These are phyloP conservation scores for Sylvicapra grimmia DNA, from an alignment of 2,113 vertebrate genomes.

Conservation along the genomic window DNA sequence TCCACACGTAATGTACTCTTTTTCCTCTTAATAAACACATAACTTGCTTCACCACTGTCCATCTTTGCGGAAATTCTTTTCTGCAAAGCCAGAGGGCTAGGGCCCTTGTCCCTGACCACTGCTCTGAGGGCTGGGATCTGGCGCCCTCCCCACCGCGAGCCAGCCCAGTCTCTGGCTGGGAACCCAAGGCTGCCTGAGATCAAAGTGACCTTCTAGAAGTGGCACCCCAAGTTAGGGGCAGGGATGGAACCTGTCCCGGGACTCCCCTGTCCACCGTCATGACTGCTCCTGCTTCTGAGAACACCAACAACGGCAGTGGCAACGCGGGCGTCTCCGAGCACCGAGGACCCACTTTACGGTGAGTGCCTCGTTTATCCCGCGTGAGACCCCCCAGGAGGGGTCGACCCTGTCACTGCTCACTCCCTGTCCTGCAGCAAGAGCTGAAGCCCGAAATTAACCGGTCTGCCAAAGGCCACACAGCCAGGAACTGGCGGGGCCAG, in stretches of 20 bases:
- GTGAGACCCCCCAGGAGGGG: neutral
- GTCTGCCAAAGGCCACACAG: neutral
- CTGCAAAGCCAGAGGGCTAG: neutral
- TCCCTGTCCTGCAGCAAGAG: neutral
- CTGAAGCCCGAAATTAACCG: neutral
- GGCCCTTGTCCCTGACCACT: neutral
- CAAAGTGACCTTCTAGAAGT: neutral
- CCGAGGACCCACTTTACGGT: fast-evolving
- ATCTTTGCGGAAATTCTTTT: neutral
- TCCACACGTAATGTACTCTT: neutral
- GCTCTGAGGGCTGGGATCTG: neutral
- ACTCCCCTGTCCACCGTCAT: neutral
- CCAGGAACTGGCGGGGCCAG: neutral
- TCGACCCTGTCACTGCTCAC: neutral
- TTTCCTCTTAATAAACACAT: neutral
- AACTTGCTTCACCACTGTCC: neutral
- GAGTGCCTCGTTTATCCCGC: neutral
- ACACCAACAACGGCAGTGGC: neutral
- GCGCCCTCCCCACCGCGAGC: neutral
- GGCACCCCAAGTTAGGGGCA: neutral
- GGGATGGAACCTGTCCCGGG: neutral
- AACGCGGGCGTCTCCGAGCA: fast-evolving
- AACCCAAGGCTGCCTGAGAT: neutral
- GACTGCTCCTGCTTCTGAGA: neutral
- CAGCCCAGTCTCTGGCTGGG: neutral